Conservation (phyloP, 2,888 invertebrate species). For the Liopterus haemorrhoidalis region DNA sequence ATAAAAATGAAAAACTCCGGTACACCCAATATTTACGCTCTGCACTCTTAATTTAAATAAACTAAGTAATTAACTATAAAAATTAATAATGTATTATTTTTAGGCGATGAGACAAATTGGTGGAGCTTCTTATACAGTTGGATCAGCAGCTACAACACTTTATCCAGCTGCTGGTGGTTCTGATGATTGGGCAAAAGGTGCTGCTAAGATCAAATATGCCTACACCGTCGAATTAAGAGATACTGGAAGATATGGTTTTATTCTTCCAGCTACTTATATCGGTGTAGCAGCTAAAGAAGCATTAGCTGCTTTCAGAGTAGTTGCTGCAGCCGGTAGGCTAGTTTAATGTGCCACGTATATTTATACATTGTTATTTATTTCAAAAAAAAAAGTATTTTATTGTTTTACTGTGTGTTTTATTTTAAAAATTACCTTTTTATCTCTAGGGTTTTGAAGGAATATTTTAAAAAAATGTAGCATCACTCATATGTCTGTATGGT, state of each 20-base stretch:
- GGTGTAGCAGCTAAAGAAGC: conserved; percentile 70
- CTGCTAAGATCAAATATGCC: conserved; percentile 74
- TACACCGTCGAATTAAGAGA: conserved; percentile 88
- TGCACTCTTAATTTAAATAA: too few relatives aligned
- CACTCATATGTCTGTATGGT: too few relatives aligned
- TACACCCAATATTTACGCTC: too few relatives aligned
- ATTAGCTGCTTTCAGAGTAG: conserved; percentile 61
- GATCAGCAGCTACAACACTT: conserved; percentile 69
- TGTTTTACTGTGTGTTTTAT: too few relatives aligned
- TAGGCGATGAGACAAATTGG: conserved; percentile 56
- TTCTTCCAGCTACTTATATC: conserved; percentile 75
- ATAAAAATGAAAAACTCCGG: too few relatives aligned
- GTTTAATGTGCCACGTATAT: too few relatives aligned
- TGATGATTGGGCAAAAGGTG: conserved; percentile 88
- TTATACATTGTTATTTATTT: too few relatives aligned
- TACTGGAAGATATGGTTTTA: conserved; percentile 75
- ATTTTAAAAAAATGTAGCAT: too few relatives aligned
- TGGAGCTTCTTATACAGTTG: conserved; percentile 65
- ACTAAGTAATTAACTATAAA: too few relatives aligned
- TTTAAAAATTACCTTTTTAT: too few relatives aligned
- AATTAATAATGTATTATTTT: conserved; percentile 33
- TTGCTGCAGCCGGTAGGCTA: conserved; percentile 13
- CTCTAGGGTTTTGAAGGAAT: too few relatives aligned
- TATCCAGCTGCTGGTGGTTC: conserved; percentile 79
- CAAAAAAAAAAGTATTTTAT: too few relatives aligned